Base-by-base conservation (phyloP, 1,140 invertebrate species). In the Scaptodrosophila lebanonensis region DNA sequence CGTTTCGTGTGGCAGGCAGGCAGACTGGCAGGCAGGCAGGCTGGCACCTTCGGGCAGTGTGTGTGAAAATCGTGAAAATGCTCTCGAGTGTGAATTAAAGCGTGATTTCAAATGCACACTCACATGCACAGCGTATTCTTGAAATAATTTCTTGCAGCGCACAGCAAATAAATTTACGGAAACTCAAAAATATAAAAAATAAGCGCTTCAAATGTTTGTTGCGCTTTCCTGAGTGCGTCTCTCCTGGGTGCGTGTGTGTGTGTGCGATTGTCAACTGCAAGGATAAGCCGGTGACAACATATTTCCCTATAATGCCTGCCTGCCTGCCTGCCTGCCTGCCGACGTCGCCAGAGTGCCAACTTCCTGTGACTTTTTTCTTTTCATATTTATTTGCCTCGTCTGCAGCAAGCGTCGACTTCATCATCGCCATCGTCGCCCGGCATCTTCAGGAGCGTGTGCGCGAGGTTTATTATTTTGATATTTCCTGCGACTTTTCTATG, bases 401-500 rank as follows among this genome's bases (percentile, higher is more conserved):
- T 39, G 48, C 32, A 7, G 11, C 36, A 42, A 16, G 12, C 38
- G 30, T 48, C 67, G 66, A 63, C 68, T 62, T 66, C 57, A 63
- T 72, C 45, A 71, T 52, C 50, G 43, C 48, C 62, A 62, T 48
- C 48, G 42, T 43, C 32, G 30, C 30, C 32, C 50, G 39, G 67
- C 50, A 56, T 64, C 15, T n/a, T 35, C 20, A 29, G 53, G 40
- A 45, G 57, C 66, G 56, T 79, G 64, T 59, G 56, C 60, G 29
- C 36, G 22, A 12, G 53, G 57, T 75, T 42, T 82, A 82, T 82
- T 73, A 69, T 69, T 69, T 66, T 57, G 53, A 82, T 82, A 79
- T 79, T 79, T 82, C 53, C 68, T 43, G 57, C 12, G 51, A 29
- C 39, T 39, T 38, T 64, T 67, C 60, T 58, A 63, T 66, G 32